Percentiles rank a stretch among this genome's conserved stretches.
These are phyloP conservation scores for Galbula dea DNA, from an alignment of 2,113 vertebrate genomes.

Conservation along the genomic window DNA sequence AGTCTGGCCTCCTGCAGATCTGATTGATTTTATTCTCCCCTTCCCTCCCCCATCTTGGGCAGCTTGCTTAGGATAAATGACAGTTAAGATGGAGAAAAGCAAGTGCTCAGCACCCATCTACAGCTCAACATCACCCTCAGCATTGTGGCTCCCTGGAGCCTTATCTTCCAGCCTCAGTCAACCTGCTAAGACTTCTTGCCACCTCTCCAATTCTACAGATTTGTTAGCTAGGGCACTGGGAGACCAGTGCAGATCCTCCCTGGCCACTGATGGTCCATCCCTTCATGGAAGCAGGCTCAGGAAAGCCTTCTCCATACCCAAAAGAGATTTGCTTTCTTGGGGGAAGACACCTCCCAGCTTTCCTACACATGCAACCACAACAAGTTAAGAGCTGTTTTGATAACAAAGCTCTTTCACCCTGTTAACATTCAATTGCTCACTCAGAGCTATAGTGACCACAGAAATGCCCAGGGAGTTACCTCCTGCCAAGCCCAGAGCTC, in stretches of 20 bases:
- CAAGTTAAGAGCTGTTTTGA: background rate
- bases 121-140: background rate
- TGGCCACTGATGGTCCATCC: background rate
- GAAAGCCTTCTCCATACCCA: background rate
- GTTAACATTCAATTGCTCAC: background rate
- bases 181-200: background rate
- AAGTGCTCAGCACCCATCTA: rapidly evolving
- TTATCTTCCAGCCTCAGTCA: background rate
- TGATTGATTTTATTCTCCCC: background rate
- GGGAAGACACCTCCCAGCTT: background rate
- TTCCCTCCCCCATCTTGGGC: background rate
- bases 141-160: rapidly evolving
- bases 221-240: background rate
- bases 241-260: background rate
- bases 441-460: background rate
- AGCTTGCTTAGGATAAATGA: background rate
- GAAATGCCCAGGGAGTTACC: background rate
- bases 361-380: background rate
- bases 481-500: background rate
- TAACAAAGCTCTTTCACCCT: background rate
- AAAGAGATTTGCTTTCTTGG: background rate
- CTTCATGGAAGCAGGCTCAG: background rate
- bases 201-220: background rate
- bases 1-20: background rate
- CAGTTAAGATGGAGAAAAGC: background rate